These are phyloP conservation scores for Phymorhynchus buccinoides DNA, from an alignment of 1,140 invertebrate genomes.

Conservation along the genomic window DNA sequence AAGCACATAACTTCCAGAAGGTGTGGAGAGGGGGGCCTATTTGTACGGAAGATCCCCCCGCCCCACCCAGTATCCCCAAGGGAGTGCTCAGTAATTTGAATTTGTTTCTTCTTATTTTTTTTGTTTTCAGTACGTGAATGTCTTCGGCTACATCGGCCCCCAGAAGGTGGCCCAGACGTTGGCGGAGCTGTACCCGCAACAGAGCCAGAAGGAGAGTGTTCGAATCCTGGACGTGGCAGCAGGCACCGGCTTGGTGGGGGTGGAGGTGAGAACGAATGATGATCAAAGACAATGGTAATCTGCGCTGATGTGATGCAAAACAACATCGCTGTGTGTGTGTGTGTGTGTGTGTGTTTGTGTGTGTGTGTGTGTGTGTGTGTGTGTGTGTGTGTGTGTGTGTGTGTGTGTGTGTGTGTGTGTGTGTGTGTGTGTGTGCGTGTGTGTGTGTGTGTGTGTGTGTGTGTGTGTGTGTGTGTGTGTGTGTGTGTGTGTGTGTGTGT, in stretches of 20 bases:
- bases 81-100: background rate
- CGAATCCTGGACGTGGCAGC: conserved; percentile 49
- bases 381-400: background rate
- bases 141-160: conserved; percentile 42
- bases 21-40: background rate
- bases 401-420: conserved; percentile 23
- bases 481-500: too few relatives aligned
- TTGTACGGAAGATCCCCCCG: background rate
- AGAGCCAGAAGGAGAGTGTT: conserved; percentile 25
- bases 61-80: background rate
- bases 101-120: background rate
- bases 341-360: background rate
- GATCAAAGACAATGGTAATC: too few relatives aligned
- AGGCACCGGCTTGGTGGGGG: conserved; percentile 45
- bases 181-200: conserved; percentile 27
- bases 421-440: too few relatives aligned
- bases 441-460: too few relatives aligned
- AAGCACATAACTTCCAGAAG: background rate
- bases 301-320: too few relatives aligned
- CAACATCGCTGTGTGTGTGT: background rate
- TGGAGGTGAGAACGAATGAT: conserved; percentile 36
- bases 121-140: conserved; percentile 8
- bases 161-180: conserved; percentile 37
- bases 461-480: too few relatives aligned
- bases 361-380: conserved; percentile 13